Percentiles rank a stretch among this genome's conserved stretches.
These are phyloP conservation scores for Xiphias gladius DNA, from an alignment of 2,113 vertebrate species.

Conservation along the genomic window DNA sequence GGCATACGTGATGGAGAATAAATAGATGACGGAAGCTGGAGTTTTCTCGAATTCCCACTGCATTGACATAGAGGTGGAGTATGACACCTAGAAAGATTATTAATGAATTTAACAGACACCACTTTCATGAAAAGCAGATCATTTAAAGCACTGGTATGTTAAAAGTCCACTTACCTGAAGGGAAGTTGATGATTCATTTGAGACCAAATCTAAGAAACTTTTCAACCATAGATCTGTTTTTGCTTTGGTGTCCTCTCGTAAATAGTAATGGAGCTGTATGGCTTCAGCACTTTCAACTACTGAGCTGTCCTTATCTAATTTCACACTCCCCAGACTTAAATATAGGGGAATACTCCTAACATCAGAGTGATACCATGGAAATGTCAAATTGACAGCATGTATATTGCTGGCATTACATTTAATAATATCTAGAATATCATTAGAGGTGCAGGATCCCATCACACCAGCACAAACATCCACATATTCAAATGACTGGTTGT, in stretches of 20 bases:
- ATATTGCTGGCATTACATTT: conserved; percentile 55
- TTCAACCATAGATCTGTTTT: conserved; percentile 81
- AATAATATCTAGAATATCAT: conserved; percentile 71
- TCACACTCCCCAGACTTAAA: conserved; percentile 81
- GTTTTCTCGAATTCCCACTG: conserved; percentile 88
- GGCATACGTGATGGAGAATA: conserved; percentile 87
- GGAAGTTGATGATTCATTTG: not conserved
- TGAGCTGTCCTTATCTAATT: conserved; percentile 17
- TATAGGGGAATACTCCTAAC: conserved; percentile 67
- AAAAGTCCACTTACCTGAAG: conserved; percentile 76
- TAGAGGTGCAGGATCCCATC: conserved; percentile 65
- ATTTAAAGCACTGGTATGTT: not conserved
- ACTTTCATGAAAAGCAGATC: not conserved
- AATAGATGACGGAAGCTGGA: conserved; percentile 77
- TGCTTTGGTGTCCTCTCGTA: conserved; percentile 66
- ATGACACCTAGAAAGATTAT: conserved; percentile 78
- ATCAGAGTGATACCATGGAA: conserved; percentile 34
- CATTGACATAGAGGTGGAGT: conserved; percentile 88
- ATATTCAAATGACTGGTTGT: conserved; percentile 56
- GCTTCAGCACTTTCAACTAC: conserved; percentile 76
- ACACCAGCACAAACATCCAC: conserved; percentile 70
- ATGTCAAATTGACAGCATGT: conserved; percentile 61
- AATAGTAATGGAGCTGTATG: conserved; percentile 82
- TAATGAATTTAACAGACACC: not conserved
- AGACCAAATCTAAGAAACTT: conserved; percentile 72